Evolutionary conservation across 2,888 invertebrate genomes (phyloP).

Genomic region (Xanthia icteritia): DNA sequence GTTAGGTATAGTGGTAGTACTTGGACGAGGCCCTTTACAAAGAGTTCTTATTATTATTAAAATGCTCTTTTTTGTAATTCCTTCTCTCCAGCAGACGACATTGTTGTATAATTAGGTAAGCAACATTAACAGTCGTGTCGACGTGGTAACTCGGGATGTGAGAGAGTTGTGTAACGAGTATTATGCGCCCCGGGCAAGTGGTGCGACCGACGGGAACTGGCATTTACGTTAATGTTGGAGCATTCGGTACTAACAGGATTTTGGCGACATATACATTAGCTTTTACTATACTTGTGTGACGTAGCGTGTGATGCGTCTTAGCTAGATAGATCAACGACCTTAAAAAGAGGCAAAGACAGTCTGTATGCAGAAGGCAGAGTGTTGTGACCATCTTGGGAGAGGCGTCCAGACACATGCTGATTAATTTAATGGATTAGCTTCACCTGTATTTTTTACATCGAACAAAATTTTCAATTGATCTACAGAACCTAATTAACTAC

Average conservation of each 20-base stretch:
- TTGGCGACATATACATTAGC: not conserved
- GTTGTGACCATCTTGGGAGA: not conserved
- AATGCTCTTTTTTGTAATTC: not conserved
- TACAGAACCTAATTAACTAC: not conserved
- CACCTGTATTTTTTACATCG: not conserved
- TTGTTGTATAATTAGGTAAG: slow-evolving; percentile 22
- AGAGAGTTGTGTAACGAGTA: slow-evolving; percentile 38
- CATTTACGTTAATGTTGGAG: slow-evolving; percentile 3
- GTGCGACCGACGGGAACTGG: not conserved
- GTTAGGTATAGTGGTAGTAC: no score
- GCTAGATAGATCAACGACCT: not conserved
- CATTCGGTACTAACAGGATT: slow-evolving; percentile 15
- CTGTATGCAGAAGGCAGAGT: not conserved
- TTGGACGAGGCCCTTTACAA: not conserved
- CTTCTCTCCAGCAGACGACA: not conserved
- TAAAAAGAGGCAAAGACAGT: not conserved
- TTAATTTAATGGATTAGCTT: not conserved
- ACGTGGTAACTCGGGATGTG: not conserved
- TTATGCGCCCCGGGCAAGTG: slow-evolving; percentile 46
- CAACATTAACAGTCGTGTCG: slow-evolving; percentile 27
- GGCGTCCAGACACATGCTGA: not conserved
- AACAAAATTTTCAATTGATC: not conserved
- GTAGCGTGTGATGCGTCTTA: not conserved
- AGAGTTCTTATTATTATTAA: not conserved
- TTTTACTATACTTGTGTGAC: not conserved